Conservation (phyloP, 64 coral and sea anemone species). For the Stylophora pistillata region DNA sequence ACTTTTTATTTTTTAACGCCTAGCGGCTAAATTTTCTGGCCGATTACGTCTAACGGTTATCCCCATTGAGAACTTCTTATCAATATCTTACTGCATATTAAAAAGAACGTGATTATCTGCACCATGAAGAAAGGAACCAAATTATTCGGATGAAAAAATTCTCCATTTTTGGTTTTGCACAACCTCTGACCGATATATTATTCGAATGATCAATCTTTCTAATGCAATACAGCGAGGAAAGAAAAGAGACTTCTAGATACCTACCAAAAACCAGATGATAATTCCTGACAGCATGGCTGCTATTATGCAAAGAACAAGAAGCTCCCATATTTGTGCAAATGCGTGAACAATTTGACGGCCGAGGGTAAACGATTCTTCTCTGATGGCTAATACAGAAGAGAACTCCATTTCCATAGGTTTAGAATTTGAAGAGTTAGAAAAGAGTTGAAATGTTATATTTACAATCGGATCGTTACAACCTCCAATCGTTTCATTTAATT, state of each 20-base stretch:
- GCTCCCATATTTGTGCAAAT: neutral
- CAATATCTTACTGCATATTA: too few relatives aligned
- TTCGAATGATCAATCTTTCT: too few relatives aligned
- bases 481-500: neutral
- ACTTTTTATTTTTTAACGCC: too few relatives aligned
- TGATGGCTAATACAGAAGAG: neutral
- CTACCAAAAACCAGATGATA: neutral
- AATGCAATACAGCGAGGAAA: neutral
- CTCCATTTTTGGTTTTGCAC: too few relatives aligned
- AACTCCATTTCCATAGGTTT: neutral
- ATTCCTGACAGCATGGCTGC: neutral
- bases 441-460: neutral
- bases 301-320: neutral
- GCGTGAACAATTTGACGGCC: neutral
- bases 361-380: neutral
- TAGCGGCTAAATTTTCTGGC: too few relatives aligned
- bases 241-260: neutral
- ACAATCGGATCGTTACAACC: neutral
- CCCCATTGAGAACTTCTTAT: too few relatives aligned
- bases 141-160: too few relatives aligned
- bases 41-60: too few relatives aligned
- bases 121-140: too few relatives aligned
- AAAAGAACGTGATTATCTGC: too few relatives aligned
- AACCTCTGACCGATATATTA: too few relatives aligned
- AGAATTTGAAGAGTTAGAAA: neutral